Base-by-base conservation (phyloP, 2,888 invertebrate genomes). In the Spodoptera picta region DNA sequence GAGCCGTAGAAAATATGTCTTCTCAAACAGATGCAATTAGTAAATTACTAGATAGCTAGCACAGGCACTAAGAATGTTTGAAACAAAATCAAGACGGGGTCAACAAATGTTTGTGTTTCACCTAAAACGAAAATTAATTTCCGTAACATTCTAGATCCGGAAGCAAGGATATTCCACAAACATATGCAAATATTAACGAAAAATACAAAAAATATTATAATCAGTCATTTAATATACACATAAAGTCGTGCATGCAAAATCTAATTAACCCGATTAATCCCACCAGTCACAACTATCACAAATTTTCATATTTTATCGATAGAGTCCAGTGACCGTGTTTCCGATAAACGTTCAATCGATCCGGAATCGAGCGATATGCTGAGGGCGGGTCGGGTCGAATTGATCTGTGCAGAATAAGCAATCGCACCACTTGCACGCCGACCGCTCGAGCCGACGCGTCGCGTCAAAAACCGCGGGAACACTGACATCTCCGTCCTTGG, bases 341-440 rank as follows among this genome's bases (percentile, higher is more conserved):
- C 56, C 14, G 59, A 69, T 62, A 64, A 61, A 67, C 62, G 60
- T 72, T 57, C 65, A 63, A 77, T 79, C 73, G 68, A 79, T 78
- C 62, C 76, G 72, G 79, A 66, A 80, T 78, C 74, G 77, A 79
- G 71, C 73, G 73, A 79, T 81, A 79, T 75, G 75, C 73, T 48
- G 75, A 80, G 81, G 80, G 75, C 79, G 73, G 71, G 73, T 79
- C 75, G 68, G 79, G 71, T 77, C 81, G 77, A 57, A 69, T 65
- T 74, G 69, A 73, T 75, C 73, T 61, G 71, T 73, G 77, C 73
- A 73, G 77, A 79, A 79, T 73, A 69, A 63, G 66, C 71, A 46
- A 72, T 73, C 69, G 77, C 66, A 73, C 67, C 80, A 80, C 65
- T 80, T 79, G 81, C 77, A 48, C 67, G 57, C 67, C 75, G 73